phyloP scores from a whole-genome alignment of 2,113 vertebrate species.

The Microcebus jonahi region DNA sequence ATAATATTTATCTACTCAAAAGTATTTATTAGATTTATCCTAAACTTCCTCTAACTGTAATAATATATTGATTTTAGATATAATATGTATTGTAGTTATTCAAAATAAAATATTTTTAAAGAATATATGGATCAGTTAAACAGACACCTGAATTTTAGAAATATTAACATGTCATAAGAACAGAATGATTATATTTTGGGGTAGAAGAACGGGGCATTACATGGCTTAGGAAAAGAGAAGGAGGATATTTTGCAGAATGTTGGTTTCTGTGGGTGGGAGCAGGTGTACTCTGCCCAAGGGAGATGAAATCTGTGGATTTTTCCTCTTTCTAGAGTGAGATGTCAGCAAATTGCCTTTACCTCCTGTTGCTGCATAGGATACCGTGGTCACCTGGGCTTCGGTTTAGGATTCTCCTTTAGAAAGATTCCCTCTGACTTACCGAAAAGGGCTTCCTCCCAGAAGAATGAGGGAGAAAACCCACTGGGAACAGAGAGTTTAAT shows the following conservation, averaged over 20 bases:
- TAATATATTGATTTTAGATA: not conserved
- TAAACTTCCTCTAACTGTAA: not conserved
- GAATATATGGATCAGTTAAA: not conserved
- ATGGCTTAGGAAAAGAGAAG: not conserved
- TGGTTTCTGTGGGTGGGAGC: not conserved
- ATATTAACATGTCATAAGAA: not conserved
- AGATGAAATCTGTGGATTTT: not conserved
- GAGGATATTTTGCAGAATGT: not conserved
- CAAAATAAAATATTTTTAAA: not conserved
- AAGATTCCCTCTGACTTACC: not conserved
- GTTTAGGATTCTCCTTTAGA: not conserved
- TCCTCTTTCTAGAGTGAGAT: not conserved
- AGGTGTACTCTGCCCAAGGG: not conserved
- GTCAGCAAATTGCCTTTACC: not conserved
- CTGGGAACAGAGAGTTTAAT: not conserved
- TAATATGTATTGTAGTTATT: not conserved
- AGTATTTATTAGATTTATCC: not conserved
- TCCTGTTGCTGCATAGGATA: not conserved
- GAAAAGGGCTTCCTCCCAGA: not conserved
- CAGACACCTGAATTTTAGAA: not conserved
- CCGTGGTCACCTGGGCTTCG: not conserved
- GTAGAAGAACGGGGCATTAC: accelerated
- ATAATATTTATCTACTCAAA: not conserved
- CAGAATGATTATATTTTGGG: not conserved
- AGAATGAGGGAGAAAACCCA: too few relatives aligned